phyloP scores from a whole-genome alignment of 2,888 invertebrate species.

The Synanthedon tipuliformis region DNA sequence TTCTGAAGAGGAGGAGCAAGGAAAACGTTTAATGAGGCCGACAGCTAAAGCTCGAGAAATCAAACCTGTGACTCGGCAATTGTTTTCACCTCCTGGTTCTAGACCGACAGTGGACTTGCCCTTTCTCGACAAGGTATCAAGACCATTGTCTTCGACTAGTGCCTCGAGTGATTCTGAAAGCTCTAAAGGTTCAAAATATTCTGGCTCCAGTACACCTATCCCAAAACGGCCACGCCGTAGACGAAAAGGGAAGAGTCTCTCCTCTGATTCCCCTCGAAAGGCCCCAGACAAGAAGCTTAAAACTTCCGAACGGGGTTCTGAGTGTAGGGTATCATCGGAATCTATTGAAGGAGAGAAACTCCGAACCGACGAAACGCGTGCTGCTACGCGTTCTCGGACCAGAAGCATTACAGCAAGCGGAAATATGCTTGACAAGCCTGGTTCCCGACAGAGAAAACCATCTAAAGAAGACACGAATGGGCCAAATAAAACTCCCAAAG shows the following conservation, averaged over 20 bases:
- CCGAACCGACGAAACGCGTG: constrained; percentile 53
- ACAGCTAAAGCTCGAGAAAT: constrained; percentile 56
- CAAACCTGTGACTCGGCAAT: constrained; percentile 38
- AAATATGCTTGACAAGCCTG: constrained; percentile 74
- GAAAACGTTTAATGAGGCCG: constrained; percentile 45
- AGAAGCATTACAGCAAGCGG: constrained; percentile 76
- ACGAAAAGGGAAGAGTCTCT: constrained; percentile 47
- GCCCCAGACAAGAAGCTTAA: constrained; percentile 85
- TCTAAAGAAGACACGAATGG: constrained; percentile 47
- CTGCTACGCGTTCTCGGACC: constrained; percentile 74
- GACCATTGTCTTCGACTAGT: constrained; percentile 73
- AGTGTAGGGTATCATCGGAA: constrained; percentile 77
- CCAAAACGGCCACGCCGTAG: constrained; percentile 55
- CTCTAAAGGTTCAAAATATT: constrained; percentile 47
- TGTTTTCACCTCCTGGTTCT: constrained; percentile 53
- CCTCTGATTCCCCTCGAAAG: constrained; percentile 62
- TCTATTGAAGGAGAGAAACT: constrained; percentile 82
- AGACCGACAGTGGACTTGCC: constrained; percentile 76
- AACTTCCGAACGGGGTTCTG: constrained; percentile 84
- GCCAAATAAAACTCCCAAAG: constrained; percentile 63
- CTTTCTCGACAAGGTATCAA: constrained; percentile 84
- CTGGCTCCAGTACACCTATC: constrained; percentile 49
- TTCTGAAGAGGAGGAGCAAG: constrained; percentile 70
- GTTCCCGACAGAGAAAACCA: constrained; percentile 64
- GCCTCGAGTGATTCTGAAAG: constrained; percentile 73